Conservation (phyloP, 2,888 invertebrate genomes). For the Lampropteryx suffumata region DNA sequence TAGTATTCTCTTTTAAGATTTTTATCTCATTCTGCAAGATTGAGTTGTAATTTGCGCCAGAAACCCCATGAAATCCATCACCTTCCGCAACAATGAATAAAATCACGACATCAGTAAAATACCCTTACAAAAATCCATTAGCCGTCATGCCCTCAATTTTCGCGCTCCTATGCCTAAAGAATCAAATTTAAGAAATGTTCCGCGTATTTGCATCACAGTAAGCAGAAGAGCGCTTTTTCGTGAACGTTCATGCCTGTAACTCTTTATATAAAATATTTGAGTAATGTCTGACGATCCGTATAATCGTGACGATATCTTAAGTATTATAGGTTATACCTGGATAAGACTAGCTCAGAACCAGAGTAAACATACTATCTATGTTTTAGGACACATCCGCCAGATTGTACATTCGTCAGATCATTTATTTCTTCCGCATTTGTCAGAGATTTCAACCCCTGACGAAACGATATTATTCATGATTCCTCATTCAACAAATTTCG, state of each 20-base stretch:
- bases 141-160: conserved; percentile 30
- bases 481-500: no score
- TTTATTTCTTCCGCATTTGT: no score
- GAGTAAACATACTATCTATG: no score
- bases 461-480: no score
- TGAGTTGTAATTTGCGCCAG: conserved; percentile 2
- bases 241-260: conserved; percentile 53
- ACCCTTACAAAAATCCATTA: conserved; percentile 35
- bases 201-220: conserved; percentile 40
- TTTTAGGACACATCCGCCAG: no score
- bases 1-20: no score
- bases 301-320: no score
- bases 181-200: conserved; percentile 45
- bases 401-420: no score
- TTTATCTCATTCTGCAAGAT: conserved; percentile 10
- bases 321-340: no score
- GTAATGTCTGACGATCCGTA: no score
- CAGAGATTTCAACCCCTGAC: no score
- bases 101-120: conserved; percentile 11
- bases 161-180: conserved; percentile 37
- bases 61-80: conserved; percentile 2
- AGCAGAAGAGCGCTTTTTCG: conserved; percentile 47
- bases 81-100: conserved; percentile 1
- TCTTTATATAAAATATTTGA: conserved; percentile 19
- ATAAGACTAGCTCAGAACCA: no score